phyloP scores from a whole-genome alignment of 2,888 invertebrate species.

The Caenorhabditis sp. region DNA sequence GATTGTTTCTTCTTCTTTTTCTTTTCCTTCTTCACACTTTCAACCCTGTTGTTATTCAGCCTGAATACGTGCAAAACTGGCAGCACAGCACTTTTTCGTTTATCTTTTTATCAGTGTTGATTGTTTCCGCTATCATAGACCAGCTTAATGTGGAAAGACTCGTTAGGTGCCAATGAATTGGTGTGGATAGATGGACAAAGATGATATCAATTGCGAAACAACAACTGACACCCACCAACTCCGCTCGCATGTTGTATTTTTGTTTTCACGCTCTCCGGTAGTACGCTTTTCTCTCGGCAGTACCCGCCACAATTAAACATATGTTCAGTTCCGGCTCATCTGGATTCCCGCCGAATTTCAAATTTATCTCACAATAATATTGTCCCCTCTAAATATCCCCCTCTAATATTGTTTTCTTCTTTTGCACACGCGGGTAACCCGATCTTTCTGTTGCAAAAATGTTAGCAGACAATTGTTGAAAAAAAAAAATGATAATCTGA shows the following conservation, averaged over 20 bases:
- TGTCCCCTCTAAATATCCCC: not conserved
- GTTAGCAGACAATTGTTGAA: slow-evolving; percentile 30
- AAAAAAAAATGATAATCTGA: slow-evolving; percentile 49
- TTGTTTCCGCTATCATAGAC: slow-evolving; percentile 3
- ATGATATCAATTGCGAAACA: slow-evolving; percentile 50
- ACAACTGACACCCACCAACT: slow-evolving; percentile 46
- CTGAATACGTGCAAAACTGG: slow-evolving; percentile 15
- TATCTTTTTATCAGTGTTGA: too few species aligned
- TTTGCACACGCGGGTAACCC: slow-evolving; percentile 21
- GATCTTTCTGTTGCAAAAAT: slow-evolving; percentile 7
- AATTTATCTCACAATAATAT: not conserved
- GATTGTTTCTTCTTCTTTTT: slow-evolving; percentile 6
- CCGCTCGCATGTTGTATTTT: slow-evolving; percentile 28
- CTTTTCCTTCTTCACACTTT: not conserved
- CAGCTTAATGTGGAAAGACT: slow-evolving; percentile 15
- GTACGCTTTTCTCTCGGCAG: slow-evolving; percentile 18
- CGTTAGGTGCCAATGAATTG: slow-evolving; percentile 45
- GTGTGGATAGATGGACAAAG: slow-evolving; percentile 50
- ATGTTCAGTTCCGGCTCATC: not conserved
- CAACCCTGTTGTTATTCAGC: slow-evolving; percentile 3
- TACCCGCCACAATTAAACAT: not conserved
- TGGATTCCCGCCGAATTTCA: not conserved
- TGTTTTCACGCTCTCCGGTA: slow-evolving; percentile 50
- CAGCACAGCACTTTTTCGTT: too few species aligned
- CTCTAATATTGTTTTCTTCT: not conserved